A percentile compares a stretch with the other conserved stretches of the same genome.
Conservation (phyloP, 2,113 vertebrate genomes). For the Calidris pugnax region DNA sequence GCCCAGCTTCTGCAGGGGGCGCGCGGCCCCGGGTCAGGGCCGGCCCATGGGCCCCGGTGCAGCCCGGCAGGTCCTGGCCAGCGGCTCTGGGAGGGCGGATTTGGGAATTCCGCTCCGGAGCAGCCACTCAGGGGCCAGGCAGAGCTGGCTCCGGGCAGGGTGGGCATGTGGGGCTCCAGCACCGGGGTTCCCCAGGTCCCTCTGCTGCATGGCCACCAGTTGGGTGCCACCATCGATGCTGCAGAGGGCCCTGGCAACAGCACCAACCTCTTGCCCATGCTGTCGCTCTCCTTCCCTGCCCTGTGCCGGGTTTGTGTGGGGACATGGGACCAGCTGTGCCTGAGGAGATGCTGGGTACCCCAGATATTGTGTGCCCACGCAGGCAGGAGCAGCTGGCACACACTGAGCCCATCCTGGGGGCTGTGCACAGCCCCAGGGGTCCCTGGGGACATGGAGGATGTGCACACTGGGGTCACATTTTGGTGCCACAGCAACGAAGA, state of each 20-base stretch:
- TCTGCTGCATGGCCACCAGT: fast-evolving
- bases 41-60: fast-evolving
- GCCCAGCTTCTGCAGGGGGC: background rate
- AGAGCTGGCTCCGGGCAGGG: fast-evolving
- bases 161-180: fast-evolving
- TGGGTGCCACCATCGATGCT: fast-evolving
- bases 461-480: background rate
- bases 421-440: background rate
- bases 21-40: background rate
- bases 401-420: fast-evolving
- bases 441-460: background rate
- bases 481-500: background rate
- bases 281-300: background rate
- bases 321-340: fast-evolving
- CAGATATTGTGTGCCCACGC: fast-evolving
- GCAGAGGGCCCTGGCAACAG: background rate
- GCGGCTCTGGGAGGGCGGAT: fast-evolving
- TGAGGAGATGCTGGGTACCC: fast-evolving
- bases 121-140: fast-evolving
- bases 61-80: fast-evolving
- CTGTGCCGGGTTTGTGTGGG: fast-evolving
- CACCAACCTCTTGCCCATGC: fast-evolving
- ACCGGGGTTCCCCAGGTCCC: background rate
- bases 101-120: fast-evolving
- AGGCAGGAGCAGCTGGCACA: background rate